phyloP scores from a whole-genome alignment of 2,888 invertebrate genomes.

The Arrhopalites spinosus region DNA sequence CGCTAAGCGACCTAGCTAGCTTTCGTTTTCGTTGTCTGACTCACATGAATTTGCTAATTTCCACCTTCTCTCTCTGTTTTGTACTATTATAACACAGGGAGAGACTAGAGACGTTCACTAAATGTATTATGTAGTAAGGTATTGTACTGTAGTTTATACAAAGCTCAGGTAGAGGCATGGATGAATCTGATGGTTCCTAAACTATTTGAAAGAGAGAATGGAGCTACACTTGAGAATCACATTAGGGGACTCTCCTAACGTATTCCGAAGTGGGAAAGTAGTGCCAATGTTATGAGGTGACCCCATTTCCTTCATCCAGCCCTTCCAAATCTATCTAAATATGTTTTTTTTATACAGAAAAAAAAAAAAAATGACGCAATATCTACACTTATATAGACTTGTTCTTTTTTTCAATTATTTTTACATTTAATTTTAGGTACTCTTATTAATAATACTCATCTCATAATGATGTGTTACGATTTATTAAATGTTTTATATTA shows the following conservation, averaged over 20 bases:
- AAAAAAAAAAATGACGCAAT: conserved; percentile 27
- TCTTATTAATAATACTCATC: no score
- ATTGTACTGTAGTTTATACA: neutral
- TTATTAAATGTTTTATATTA: no score
- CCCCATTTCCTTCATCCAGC: conserved; percentile 45
- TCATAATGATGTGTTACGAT: no score
- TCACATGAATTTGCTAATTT: neutral
- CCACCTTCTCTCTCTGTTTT: no score
- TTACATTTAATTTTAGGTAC: no score
- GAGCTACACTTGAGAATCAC: conserved; percentile 4
- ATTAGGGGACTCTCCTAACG: conserved; percentile 38
- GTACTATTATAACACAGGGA: neutral
- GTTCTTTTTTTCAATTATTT: no score
- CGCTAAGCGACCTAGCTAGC: conserved; percentile 12
- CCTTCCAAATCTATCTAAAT: conserved; percentile 12
- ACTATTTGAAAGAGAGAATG: neutral
- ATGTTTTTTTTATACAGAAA: no score
- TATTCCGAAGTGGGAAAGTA: conserved; percentile 41
- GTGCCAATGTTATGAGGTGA: conserved; percentile 55
- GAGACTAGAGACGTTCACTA: neutral
- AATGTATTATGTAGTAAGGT: neutral
- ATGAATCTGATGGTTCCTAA: no score
- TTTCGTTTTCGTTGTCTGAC: neutral
- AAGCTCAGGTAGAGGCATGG: neutral
- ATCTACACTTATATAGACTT: conserved; percentile 7